Evolutionary conservation across 2,888 invertebrate species (phyloP), one percentile per base, ranked within the genome.

Genomic region (Steinernema carpocapsae): DNA sequence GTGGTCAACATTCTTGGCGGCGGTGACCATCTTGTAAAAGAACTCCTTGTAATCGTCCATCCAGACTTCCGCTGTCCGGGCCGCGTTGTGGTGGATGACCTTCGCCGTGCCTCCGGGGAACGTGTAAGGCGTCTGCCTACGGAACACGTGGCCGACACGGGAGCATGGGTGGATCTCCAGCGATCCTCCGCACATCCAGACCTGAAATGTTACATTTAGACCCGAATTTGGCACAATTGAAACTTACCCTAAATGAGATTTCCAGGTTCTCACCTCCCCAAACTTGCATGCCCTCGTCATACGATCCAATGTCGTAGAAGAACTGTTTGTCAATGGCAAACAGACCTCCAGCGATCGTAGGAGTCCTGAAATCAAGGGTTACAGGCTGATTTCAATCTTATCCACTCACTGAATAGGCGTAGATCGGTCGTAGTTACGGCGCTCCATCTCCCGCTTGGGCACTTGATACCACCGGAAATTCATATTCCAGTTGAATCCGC

Each of bases 31-130:
- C 90, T 94, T 94, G 92, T 94, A 95, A 92, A 94, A 96, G 92
- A 96, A 96, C 91, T 77, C 72, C 94, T 94, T 93, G 94, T 97
- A 97, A 90, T 97, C 95, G 92, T 99, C 99, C 94, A 99, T 94
- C 99, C 97, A 99, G 88, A 99, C 97, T 90, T 97, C 95, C 87
- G 97, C 97, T 87, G 97, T 96, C 87, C 99, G 92, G 87, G 95
- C 95, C 86, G 97, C 95, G 91, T 99, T 99, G 91, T 96, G 95
- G 59, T 97, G 93, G 87, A 99, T 96, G 88, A 97, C 93, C 81
- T 93, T 92, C 90, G 88, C 89, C 6, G 90, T 90, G 71, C 87
- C 99, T 85, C 99, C 99, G 76, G 99, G 99, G 92, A 99, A 99
- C 80, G 96, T 94, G 91, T 99, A 99, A 72, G 97, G 97, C 78